A percentile compares a stretch with the other conserved stretches of the same genome.
Evolutionary conservation across 2,797 vertebrate species (phyloP).

Genomic region (Glossophaga mutica): DNA sequence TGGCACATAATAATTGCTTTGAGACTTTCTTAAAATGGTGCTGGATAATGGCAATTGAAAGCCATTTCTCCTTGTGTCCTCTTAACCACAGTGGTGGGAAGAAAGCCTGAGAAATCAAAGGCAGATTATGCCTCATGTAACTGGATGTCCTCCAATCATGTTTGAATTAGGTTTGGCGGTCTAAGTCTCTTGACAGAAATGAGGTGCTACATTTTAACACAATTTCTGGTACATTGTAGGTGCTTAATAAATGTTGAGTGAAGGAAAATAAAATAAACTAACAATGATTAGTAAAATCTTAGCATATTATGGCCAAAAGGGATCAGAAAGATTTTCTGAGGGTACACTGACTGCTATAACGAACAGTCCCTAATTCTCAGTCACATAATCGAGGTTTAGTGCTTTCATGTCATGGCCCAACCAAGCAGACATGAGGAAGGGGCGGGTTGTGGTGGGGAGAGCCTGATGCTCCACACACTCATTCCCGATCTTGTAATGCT

Average conservation of each 20-base stretch:
- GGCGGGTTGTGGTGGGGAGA: fast-evolving
- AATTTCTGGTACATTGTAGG: background rate
- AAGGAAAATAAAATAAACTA: background rate
- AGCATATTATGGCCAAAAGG: background rate
- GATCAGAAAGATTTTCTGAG: background rate
- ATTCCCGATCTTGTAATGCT: background rate
- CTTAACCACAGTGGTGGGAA: background rate
- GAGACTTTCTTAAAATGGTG: background rate
- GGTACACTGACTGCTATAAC: background rate
- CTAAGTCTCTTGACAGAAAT: background rate
- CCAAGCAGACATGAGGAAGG: background rate
- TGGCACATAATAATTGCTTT: background rate
- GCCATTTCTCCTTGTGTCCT: background rate
- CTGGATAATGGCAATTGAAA: background rate
- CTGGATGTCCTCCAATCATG: background rate
- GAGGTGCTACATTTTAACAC: background rate
- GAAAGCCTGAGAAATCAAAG: background rate
- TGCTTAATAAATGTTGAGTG: background rate
- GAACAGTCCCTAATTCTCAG: background rate
- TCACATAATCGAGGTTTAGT: background rate
- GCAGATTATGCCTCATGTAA: background rate
- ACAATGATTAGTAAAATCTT: background rate
- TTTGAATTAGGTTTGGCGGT: background rate
- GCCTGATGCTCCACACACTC: fast-evolving
- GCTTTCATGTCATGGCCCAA: background rate